These are phyloP conservation scores for Gasterosteus nipponicus DNA, from an alignment of 2,113 vertebrate species.

Conservation along the genomic window DNA sequence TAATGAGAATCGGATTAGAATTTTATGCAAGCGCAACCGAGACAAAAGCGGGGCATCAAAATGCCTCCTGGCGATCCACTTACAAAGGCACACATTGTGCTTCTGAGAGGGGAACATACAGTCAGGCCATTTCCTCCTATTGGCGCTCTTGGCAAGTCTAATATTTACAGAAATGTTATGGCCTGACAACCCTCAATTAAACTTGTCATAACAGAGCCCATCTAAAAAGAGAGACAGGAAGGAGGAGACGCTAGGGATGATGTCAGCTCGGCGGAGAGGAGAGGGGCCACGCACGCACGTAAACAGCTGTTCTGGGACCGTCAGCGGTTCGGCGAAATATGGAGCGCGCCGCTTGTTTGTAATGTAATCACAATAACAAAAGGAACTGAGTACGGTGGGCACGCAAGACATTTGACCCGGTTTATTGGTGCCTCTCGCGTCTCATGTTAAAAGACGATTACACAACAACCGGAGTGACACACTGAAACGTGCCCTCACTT, in stretches of 20 bases:
- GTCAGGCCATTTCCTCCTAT: constrained; percentile 78
- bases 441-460: constrained; percentile 40
- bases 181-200: constrained; percentile 86
- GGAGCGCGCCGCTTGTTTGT: constrained; percentile 56
- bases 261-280: constrained; percentile 70
- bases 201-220: constrained; percentile 85
- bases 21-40: constrained; percentile 33
- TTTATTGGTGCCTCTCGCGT: constrained; percentile 47
- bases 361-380: constrained; percentile 58
- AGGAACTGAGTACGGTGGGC: constrained; percentile 25
- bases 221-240: constrained; percentile 79
- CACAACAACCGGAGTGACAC: constrained; percentile 22
- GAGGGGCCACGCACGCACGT: constrained; percentile 58
- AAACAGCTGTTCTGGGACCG: constrained; percentile 80
- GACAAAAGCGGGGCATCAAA: constrained; percentile 69
- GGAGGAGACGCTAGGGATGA: constrained; percentile 77
- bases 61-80: constrained; percentile 69
- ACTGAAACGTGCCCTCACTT: constrained; percentile 49
- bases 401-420: constrained; percentile 47
- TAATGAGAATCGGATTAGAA: constrained; percentile 29
- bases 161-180: constrained; percentile 85
- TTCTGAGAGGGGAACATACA: constrained; percentile 62
- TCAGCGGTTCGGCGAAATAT: constrained; percentile 51
- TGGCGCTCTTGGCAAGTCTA: constrained; percentile 80
- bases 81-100: constrained; percentile 80